Evolutionary conservation across 2,113 vertebrate genomes (phyloP).

Genomic region (Natator depressus): DNA sequence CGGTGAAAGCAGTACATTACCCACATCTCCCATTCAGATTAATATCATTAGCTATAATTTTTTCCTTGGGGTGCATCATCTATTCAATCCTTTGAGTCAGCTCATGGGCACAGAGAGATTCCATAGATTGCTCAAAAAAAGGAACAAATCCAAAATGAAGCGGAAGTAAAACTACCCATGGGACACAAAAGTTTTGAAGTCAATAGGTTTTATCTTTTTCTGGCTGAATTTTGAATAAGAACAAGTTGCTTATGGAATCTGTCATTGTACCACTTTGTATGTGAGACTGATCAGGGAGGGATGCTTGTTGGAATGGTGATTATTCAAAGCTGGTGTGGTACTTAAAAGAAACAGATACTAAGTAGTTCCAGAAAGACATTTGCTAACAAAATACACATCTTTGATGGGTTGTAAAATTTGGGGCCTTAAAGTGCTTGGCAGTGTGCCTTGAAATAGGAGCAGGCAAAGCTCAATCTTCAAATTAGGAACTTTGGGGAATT

Average conservation of each 20-base stretch:
- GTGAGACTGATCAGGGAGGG: too few species aligned
- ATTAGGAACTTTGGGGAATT: slow-evolving; percentile 46
- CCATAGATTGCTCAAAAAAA: not conserved
- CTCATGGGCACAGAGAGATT: not conserved
- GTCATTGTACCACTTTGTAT: not conserved
- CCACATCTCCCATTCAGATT: not conserved
- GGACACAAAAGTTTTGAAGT: not conserved
- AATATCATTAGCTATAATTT: not conserved
- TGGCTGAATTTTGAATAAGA: not conserved
- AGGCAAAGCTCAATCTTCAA: slow-evolving; percentile 37
- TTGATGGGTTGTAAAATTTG: slow-evolving; percentile 15
- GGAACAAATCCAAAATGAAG: not conserved
- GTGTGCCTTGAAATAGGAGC: not conserved
- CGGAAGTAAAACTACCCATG: not conserved
- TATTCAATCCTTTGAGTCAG: not conserved
- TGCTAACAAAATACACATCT: slow-evolving; percentile 11
- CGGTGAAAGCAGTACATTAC: not conserved
- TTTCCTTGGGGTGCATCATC: not conserved
- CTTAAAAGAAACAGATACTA: not conserved
- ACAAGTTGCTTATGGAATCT: not conserved
- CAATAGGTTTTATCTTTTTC: not conserved
- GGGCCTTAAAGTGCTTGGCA: slow-evolving; percentile 31
- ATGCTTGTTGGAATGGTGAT: too few species aligned
- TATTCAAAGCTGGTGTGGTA: not conserved
- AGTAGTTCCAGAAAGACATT: not conserved